Evolutionary conservation across 2,888 invertebrate species (phyloP).

Genomic region (Pollenia griseotomentosa): DNA sequence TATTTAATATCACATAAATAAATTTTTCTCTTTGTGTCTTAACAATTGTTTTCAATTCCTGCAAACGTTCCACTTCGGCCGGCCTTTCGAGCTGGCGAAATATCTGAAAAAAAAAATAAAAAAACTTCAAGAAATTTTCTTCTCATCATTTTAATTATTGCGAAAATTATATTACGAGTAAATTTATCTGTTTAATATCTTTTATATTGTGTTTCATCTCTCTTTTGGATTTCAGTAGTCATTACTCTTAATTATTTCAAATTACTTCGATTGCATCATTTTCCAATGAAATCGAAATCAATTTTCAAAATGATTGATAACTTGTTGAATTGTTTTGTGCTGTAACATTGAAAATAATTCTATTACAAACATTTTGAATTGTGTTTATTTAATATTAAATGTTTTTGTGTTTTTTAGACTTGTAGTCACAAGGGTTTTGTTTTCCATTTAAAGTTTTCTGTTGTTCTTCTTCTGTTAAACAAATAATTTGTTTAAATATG

Average conservation of each 20-base stretch:
- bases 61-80: slow-evolving; percentile 89
- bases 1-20: slow-evolving; percentile 87
- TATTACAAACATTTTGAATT: slow-evolving; percentile 36
- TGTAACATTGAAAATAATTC: slow-evolving; percentile 37
- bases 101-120: slow-evolving; percentile 85
- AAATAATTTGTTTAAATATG: slow-evolving; percentile 27
- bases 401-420: slow-evolving; percentile 24
- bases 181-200: slow-evolving; percentile 48
- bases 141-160: slow-evolving; percentile 1
- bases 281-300: slow-evolving; percentile 51
- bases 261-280: slow-evolving; percentile 67
- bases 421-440: slow-evolving; percentile 1
- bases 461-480: slow-evolving; percentile 6
- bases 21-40: slow-evolving; percentile 86
- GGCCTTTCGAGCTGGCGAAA: slow-evolving; percentile 92
- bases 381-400: slow-evolving; percentile 54
- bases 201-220: neutral
- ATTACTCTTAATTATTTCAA: slow-evolving; percentile 30
- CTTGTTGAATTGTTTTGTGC: slow-evolving; percentile 53
- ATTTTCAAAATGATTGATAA: slow-evolving; percentile 73
- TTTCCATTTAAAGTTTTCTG: slow-evolving; percentile 21
- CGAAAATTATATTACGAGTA: slow-evolving; percentile 1
- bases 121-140: neutral
- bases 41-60: slow-evolving; percentile 87
- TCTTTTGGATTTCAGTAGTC: slow-evolving; percentile 40